Evolutionary conservation across 2,797 vertebrate genomes (phyloP).

Genomic region (Labeo calbasu): DNA sequence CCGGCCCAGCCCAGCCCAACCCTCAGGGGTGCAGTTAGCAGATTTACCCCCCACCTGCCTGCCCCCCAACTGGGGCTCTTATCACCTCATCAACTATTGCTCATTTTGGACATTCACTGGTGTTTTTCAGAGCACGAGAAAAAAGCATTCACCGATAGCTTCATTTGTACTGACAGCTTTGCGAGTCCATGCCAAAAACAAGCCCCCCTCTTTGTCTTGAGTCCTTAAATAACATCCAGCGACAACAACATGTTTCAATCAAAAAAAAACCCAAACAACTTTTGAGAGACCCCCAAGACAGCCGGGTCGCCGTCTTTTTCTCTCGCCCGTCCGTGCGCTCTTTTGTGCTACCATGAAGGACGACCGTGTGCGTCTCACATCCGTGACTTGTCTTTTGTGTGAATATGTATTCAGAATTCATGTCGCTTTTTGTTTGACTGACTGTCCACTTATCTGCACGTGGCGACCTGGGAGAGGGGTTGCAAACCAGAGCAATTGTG

Average conservation of each 20-base stretch:
- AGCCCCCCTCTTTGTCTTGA: conserved; percentile 78
- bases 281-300: conserved; percentile 26
- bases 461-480: conserved; percentile 43
- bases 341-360: conserved; percentile 49
- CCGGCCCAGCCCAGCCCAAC: conserved; percentile 18
- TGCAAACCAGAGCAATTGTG: conserved; percentile 24
- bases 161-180: conserved; percentile 81
- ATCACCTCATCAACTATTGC: conserved; percentile 41
- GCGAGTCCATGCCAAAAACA: conserved; percentile 82
- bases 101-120: conserved; percentile 51
- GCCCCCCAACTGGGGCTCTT: conserved; percentile 38
- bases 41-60: conserved; percentile 53
- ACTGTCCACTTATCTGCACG: conserved; percentile 52
- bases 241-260: conserved; percentile 81
- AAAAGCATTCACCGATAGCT: conserved; percentile 60
- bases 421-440: conserved; percentile 52
- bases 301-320: conserved; percentile 29
- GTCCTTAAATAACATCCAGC: conserved; percentile 76
- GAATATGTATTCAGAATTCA: conserved; percentile 48
- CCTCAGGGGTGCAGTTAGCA: conserved; percentile 53
- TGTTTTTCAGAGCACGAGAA: conserved; percentile 32
- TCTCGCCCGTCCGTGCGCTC: conserved; percentile 17
- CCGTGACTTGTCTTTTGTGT: conserved; percentile 47
- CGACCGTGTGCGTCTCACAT: conserved; percentile 38
- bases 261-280: conserved; percentile 35